These are phyloP conservation scores for Sebastes jordani DNA, from an alignment of 2,797 vertebrate genomes.

Conservation along the genomic window DNA sequence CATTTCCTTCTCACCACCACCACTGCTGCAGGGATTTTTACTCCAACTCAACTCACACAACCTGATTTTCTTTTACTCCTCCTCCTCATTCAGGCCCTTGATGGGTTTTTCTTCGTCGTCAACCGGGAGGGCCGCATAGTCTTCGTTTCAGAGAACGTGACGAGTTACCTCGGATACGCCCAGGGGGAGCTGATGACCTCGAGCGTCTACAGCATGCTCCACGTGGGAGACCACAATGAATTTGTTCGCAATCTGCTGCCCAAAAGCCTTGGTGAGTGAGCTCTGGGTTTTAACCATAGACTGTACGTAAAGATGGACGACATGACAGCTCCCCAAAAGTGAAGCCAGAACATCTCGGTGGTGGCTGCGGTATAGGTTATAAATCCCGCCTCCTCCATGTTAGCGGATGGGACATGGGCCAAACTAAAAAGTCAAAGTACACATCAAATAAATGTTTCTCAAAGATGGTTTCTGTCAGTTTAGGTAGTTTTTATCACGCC, in stretches of 20 bases:
- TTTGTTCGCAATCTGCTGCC: conserved; percentile 95
- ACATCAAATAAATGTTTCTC: too few relatives aligned
- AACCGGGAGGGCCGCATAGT: conserved; percentile 95
- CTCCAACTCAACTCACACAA: neutral
- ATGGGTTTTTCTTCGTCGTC: conserved; percentile 97
- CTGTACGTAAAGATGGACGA: too few relatives aligned
- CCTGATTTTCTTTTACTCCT: neutral
- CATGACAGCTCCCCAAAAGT: too few relatives aligned
- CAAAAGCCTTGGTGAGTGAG: conserved; percentile 90
- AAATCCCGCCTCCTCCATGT: too few relatives aligned
- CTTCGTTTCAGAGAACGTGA: conserved; percentile 95
- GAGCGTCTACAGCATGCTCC: conserved; percentile 96
- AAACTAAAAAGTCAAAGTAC: too few relatives aligned
- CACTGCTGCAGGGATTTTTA: neutral
- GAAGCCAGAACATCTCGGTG: too few relatives aligned
- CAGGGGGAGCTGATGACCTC: conserved; percentile 97
- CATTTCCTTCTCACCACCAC: neutral
- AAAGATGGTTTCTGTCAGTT: too few relatives aligned
- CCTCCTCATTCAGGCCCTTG: conserved; percentile 83
- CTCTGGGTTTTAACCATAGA: neutral
- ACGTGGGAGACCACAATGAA: conserved; percentile 94
- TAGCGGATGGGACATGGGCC: too few relatives aligned
- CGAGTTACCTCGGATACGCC: conserved; percentile 91
- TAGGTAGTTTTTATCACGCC: too few relatives aligned
- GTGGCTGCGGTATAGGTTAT: too few relatives aligned